Conservation (phyloP, 2,113 vertebrate genomes). For the Hemibagrus wyckioides region DNA sequence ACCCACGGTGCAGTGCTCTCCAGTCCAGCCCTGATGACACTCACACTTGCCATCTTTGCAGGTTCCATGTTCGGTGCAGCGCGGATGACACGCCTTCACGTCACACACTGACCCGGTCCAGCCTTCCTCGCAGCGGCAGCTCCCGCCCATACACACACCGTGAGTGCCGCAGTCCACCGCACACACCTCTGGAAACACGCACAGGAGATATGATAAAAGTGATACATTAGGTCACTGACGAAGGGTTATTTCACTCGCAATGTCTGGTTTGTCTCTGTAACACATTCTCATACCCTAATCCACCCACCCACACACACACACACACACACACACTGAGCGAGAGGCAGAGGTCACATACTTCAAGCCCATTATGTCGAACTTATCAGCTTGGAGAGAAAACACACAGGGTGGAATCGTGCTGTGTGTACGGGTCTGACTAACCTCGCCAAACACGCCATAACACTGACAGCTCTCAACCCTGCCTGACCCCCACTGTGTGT, state of each 20-base stretch:
- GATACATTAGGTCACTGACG: neutral
- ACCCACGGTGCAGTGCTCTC: conserved; percentile 98
- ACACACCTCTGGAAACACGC: conserved; percentile 82
- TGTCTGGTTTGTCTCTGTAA: conserved; percentile 23
- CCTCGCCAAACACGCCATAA: conserved; percentile 44
- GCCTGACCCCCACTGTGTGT: neutral
- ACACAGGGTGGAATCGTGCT: neutral
- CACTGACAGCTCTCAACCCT: conserved; percentile 43
- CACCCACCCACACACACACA: conserved; percentile 32
- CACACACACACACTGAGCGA: neutral
- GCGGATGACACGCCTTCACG: conserved; percentile 91
- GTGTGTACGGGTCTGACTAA: conserved; percentile 27
- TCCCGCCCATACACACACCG: conserved; percentile 86
- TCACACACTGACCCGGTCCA: conserved; percentile 89
- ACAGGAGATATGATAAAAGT: conserved; percentile 1
- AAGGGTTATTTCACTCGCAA: neutral
- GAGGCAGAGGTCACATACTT: conserved; percentile 47
- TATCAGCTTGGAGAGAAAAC: conserved; percentile 25
- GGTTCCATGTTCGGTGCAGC: conserved; percentile 92
- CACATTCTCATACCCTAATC: neutral
- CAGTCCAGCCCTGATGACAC: conserved; percentile 97
- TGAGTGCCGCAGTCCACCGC: conserved; percentile 86
- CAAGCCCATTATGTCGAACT: conserved; percentile 28
- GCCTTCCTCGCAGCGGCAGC: conserved; percentile 93
- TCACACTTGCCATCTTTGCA: conserved; percentile 97